These are phyloP conservation scores for Drosophila lutescens DNA, from an alignment of 2,888 invertebrate genomes.

Conservation along the genomic window DNA sequence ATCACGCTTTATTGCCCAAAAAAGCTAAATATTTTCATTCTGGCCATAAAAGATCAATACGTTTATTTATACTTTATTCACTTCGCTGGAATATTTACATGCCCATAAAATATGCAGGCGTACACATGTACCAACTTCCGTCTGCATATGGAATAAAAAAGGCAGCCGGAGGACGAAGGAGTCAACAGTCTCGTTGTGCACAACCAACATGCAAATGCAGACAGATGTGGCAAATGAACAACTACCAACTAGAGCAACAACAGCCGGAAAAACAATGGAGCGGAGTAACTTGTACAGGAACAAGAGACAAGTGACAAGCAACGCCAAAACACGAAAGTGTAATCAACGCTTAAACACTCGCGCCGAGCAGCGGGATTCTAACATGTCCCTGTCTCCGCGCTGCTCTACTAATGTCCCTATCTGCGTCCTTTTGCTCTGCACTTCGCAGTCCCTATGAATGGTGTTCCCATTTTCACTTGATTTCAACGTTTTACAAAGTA, in stretches of 20 bases:
- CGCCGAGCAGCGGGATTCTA: slow-evolving; percentile 52
- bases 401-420: slow-evolving; percentile 11
- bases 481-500: neutral
- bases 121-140: slow-evolving; percentile 1
- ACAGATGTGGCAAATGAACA: slow-evolving; percentile 53
- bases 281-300: slow-evolving; percentile 30
- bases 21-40: neutral
- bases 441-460: neutral
- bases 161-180: slow-evolving; percentile 19
- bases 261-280: slow-evolving; percentile 37
- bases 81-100: slow-evolving; percentile 5
- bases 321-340: slow-evolving; percentile 75
- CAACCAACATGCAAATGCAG: slow-evolving; percentile 43
- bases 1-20: neutral
- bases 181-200: slow-evolving; percentile 41
- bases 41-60: slow-evolving; percentile 1
- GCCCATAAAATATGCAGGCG: slow-evolving; percentile 3
- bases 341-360: slow-evolving; percentile 80
- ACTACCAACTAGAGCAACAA: slow-evolving; percentile 35
- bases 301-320: slow-evolving; percentile 66
- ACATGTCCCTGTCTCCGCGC: slow-evolving; percentile 51
- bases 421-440: neutral
- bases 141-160: slow-evolving; percentile 24
- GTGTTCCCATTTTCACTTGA: slow-evolving; percentile 2
- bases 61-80: neutral